Base-by-base conservation (phyloP, 1,140 invertebrate genomes). In the Monochamus saltuarius region DNA sequence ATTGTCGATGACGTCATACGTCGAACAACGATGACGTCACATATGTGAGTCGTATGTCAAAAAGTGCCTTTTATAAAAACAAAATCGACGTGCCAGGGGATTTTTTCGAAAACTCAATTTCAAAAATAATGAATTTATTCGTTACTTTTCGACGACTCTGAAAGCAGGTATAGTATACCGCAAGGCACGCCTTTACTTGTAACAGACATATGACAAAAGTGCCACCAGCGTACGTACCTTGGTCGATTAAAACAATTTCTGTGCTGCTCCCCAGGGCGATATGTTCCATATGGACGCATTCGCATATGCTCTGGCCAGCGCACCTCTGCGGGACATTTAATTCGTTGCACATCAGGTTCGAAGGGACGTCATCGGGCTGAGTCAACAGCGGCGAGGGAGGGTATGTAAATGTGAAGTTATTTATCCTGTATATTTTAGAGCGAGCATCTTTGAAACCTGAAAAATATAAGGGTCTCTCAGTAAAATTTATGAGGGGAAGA, bases 351-450 rank as follows among this genome's bases (percentile, higher is more conserved):
- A 84, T 69, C 14, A 81, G 75, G 40, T 78, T 77, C 1, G 78
- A 64, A 1, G 81, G 71, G 1, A 87, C 78, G 59, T 87, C 84
- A 11, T 67, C 60, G 0, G 75, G 74, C 65, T 89, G 86, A 1
- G 85, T 85, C 49, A 89, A 74, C 17, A 89, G 67, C 0, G 88
- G 87, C 0, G 87, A 88, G 1, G 87, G 82, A 1, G 87, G 87
- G 66, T 84, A 88, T 49, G 83, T 84, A 71, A 89, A 88, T 7
- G 85, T 84, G 11, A 84, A 79, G 29, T 88, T 87, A 68, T 87
- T 84, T 1, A 87, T 80, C 57, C 76, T 78, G 56, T 80, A 76
- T 16, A 79, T 66, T 61, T 73, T 73, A 11, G 65, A 72, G 34
- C 62, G 49, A 19, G 64, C 47, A 34, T 60, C 64, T 16, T 51